Base-by-base conservation (phyloP, 2,797 vertebrate species). In the Cyprinodon diabolis region DNA sequence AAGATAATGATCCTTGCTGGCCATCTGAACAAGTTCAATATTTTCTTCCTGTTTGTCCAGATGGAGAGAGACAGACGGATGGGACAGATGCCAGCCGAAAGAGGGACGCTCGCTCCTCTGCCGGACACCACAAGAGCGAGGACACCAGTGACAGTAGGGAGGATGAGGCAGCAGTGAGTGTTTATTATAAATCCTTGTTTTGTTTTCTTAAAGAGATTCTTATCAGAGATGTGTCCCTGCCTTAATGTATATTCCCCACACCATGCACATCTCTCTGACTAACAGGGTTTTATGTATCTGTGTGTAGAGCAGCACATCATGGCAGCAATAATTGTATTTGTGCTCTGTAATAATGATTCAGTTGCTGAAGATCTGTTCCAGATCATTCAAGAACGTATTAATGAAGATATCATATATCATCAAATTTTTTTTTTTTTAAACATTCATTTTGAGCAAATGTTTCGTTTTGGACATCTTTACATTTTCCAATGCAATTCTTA, bases 131-230 rank as follows among this genome's bases (percentile, higher is more conserved):
- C 79, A 95, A 92, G 83, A 90, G 80, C 0, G 96, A 97, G 76
- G 97, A 98, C 71, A 94, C 95, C 81, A 97, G 96, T 0, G 96
- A 98, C 94, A 99, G 97, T 86, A 94, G 2, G 0, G 97, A 98
- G 93, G 97, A 98, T 9, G 97, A 97, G 58, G 94, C 82, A 0
- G 85, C 52, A 88, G 96, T 97, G 90, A 97, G 56, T 78, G 47
- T 77, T 51, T 66, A 1, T 66, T 55, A 17, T 43, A 51, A 21
- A 55, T 43, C 54, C 75, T 47, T 25, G 57, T 40, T 11, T 68
- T 62, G 71, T 69, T 75, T 63, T 71, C 25, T 25, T 58, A 45
- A 0, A 54, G 72, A 55, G 48, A 17, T 15, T 66, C n/a, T 30
- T 73, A 62, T 75, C 66, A 69, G 74, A 68, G n/a, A 11, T 6